These are phyloP conservation scores for Oryctes rhinoceros DNA, from an alignment of 1,140 invertebrate genomes.

Conservation along the genomic window DNA sequence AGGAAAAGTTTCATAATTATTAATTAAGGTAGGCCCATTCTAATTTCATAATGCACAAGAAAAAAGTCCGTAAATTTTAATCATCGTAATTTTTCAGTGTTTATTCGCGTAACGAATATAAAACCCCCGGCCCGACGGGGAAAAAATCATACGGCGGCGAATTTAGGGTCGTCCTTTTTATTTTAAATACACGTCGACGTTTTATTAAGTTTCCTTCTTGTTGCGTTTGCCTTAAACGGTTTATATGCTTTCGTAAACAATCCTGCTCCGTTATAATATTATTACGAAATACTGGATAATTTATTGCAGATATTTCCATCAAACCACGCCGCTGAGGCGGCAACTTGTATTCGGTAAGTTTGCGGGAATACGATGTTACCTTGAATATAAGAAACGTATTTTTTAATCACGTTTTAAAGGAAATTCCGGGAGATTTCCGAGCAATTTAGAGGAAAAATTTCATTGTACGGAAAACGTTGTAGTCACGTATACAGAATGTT, in stretches of 20 bases:
- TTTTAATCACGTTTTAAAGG: too few relatives aligned
- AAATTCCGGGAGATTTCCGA: too few relatives aligned
- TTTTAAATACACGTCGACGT: not conserved
- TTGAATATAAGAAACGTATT: too few relatives aligned
- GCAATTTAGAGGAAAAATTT: not conserved
- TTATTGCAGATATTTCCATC: constrained; percentile 32
- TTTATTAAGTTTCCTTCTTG: constrained; percentile 29
- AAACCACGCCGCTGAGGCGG: not conserved
- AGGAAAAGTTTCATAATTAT: constrained; percentile 12
- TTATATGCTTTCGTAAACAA: constrained; percentile 9
- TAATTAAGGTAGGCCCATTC: constrained; percentile 24
- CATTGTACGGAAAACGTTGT: too few relatives aligned
- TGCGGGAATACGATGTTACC: too few relatives aligned
- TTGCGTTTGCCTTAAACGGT: constrained; percentile 29
- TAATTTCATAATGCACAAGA: constrained; percentile 11
- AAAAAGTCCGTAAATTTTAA: constrained; percentile 26
- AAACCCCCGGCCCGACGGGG: not conserved
- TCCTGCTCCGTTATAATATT: constrained; percentile 17
- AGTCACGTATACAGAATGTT: too few relatives aligned
- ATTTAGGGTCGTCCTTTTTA: not conserved
- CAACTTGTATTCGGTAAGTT: too few relatives aligned
- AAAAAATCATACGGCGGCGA: not conserved
- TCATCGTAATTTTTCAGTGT: constrained; percentile 26
- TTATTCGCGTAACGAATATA: not conserved
- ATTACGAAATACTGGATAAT: not conserved